phyloP scores from a whole-genome alignment of 2,888 invertebrate species.

The Rhaphigaster nebulosa region DNA sequence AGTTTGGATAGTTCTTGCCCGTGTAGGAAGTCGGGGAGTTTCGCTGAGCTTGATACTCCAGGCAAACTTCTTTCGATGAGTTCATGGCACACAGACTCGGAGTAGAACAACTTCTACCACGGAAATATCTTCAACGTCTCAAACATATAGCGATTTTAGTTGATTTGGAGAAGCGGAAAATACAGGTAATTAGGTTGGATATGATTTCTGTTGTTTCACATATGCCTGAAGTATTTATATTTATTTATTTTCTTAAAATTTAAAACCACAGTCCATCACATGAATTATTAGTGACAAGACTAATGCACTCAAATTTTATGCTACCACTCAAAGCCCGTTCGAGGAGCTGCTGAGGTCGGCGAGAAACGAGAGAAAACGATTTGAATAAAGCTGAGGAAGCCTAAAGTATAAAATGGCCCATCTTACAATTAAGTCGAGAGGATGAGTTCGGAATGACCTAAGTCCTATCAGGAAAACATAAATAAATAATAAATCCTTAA shows the following conservation, averaged over 20 bases:
- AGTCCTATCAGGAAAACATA: too few species aligned
- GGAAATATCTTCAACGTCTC: not conserved
- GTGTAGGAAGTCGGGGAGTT: not conserved
- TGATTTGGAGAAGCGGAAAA: not conserved
- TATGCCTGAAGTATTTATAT: too few species aligned
- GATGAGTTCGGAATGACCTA: not conserved
- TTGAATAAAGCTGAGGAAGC: not conserved
- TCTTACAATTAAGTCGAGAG: not conserved
- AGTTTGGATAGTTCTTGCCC: not conserved
- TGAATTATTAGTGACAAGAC: not conserved
- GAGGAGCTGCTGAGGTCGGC: not conserved
- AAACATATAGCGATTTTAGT: not conserved
- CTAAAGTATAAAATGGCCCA: not conserved
- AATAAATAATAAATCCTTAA: not conserved
- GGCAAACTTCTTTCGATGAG: not conserved
- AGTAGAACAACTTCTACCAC: not conserved
- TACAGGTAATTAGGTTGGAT: too few species aligned
- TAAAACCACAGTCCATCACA: not conserved
- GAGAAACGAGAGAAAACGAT: not conserved
- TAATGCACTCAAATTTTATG: not conserved
- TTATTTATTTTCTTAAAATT: not conserved
- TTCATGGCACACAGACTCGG: not conserved
- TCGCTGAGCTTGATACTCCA: not conserved
- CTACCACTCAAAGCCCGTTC: not conserved
- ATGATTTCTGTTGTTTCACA: too few species aligned